Percentiles rank a stretch among this genome's conserved stretches.
phyloP scores from a whole-genome alignment of 2,113 vertebrate species.

The Neotragus moschatus region DNA sequence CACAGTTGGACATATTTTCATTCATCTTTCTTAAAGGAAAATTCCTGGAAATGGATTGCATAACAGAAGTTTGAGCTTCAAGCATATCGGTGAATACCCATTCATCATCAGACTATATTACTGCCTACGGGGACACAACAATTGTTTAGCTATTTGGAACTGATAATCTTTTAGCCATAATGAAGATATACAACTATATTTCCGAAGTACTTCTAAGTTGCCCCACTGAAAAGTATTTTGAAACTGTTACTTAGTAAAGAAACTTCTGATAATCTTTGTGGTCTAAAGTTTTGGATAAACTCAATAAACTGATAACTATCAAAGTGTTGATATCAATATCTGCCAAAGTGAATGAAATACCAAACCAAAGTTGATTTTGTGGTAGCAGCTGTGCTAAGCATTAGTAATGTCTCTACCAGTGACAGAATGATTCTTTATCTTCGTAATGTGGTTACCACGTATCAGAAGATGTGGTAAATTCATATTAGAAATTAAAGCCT shows the following conservation, averaged over 20 bases:
- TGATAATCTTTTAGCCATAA: background rate
- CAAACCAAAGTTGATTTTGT: constrained; percentile 11
- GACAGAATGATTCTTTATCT: background rate
- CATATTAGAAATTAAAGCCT: background rate
- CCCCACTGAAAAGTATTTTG: background rate
- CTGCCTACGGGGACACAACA: background rate
- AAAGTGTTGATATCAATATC: constrained; percentile 9
- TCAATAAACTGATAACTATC: background rate
- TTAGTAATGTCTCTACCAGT: background rate
- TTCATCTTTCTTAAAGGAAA: background rate
- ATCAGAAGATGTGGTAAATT: background rate
- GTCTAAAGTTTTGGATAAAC: background rate
- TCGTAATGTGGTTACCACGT: background rate
- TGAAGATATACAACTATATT: background rate
- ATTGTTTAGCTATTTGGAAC: background rate
- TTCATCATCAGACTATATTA: background rate
- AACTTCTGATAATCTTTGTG: background rate
- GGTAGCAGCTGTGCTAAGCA: background rate
- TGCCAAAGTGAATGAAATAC: background rate
- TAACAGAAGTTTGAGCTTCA: background rate
- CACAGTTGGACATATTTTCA: background rate
- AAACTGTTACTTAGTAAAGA: background rate
- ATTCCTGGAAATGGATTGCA: background rate
- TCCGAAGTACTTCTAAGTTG: background rate
- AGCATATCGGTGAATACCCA: background rate